Evolutionary conservation across 2,888 invertebrate genomes (phyloP).

Genomic region (Himalopsyche anomala): DNA sequence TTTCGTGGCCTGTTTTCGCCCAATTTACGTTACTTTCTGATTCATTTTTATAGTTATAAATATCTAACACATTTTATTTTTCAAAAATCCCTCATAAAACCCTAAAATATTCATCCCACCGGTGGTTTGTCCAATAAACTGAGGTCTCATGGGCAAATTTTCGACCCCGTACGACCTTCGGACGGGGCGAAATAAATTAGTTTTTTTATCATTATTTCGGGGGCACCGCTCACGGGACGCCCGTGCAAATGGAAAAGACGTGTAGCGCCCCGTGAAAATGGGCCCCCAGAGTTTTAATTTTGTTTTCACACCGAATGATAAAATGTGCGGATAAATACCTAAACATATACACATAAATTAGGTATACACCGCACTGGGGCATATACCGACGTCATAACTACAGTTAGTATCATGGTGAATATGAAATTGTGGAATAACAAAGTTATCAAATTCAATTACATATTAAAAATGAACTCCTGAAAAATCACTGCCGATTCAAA

Average conservation of each 20-base stretch:
- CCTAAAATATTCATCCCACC: not conserved
- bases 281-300: conserved; percentile 4
- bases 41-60: too few relatives aligned
- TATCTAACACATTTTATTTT: too few relatives aligned
- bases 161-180: not conserved
- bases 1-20: too few relatives aligned
- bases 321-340: not conserved
- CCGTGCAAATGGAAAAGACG: conserved; percentile 17
- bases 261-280: conserved; percentile 13
- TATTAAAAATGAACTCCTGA: too few relatives aligned
- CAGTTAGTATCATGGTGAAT: too few relatives aligned
- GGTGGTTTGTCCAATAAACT: conserved; percentile 22
- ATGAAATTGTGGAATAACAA: too few relatives aligned
- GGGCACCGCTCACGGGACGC: not conserved
- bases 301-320: not conserved
- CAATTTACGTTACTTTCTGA: too few relatives aligned
- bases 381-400: too few relatives aligned
- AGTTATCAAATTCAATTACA: too few relatives aligned
- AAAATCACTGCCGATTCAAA: too few relatives aligned
- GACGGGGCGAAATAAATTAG: not conserved
- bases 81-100: not conserved
- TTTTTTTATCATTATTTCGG: conserved; percentile 8
- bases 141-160: not conserved
- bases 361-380: too few relatives aligned
- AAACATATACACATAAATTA: too few relatives aligned